phyloP scores from a whole-genome alignment of 2,888 invertebrate genomes.

The Oasisia sp. region DNA sequence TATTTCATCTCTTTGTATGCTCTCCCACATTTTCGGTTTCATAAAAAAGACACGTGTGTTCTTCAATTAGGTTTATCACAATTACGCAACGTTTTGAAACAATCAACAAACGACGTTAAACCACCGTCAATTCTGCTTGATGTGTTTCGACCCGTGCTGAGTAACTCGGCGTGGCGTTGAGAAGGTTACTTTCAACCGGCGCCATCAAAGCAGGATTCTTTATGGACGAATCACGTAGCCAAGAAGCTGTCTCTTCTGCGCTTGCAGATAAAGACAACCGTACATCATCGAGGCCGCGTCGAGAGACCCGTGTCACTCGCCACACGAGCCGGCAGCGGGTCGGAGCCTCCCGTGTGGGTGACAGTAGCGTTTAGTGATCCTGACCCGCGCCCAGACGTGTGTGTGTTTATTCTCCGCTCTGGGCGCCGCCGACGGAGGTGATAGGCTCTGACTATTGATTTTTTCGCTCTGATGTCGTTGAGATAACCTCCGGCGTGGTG shows the following conservation, averaged over 20 bases:
- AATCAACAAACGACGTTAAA: neutral
- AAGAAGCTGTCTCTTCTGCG: neutral
- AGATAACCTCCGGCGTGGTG: neutral
- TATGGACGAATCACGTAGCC: neutral
- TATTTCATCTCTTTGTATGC: no score
- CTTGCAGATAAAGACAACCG: neutral
- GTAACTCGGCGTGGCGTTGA: neutral
- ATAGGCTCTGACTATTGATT: neutral
- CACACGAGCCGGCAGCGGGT: neutral
- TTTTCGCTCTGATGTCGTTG: neutral
- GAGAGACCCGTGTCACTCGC: neutral
- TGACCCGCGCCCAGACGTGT: neutral
- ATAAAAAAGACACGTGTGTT: neutral
- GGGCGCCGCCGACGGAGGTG: neutral
- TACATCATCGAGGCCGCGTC: neutral
- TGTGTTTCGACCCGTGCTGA: neutral
- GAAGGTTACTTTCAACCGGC: neutral
- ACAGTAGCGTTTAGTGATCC: neutral
- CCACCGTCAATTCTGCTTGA: neutral
- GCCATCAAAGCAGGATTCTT: neutral
- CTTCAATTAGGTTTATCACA: neutral
- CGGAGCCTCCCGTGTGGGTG: neutral
- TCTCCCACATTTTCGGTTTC: neutral
- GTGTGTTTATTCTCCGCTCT: neutral
- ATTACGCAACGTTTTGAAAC: neutral